Conservation (phyloP, 2,797 vertebrate species). For the Chloroceryle amazona region DNA sequence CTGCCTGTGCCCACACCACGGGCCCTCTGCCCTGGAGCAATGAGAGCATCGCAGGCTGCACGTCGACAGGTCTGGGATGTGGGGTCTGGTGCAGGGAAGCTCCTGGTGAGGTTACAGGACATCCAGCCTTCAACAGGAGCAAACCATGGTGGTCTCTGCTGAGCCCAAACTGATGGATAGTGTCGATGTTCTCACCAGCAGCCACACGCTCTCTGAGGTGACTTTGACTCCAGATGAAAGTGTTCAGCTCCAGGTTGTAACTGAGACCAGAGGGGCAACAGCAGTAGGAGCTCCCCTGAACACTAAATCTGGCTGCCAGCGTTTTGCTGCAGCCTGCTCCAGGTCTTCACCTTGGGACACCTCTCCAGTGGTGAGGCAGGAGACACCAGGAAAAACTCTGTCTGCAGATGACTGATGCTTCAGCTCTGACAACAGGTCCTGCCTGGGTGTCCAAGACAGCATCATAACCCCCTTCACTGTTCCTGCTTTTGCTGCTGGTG, state of each 20-base stretch:
- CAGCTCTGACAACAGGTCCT: background rate
- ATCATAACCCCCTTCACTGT: background rate
- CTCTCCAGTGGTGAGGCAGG: background rate
- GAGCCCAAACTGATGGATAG: background rate
- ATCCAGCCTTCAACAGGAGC: no score
- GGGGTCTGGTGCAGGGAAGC: rapidly evolving
- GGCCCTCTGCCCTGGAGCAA: background rate
- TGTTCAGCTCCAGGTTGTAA: background rate
- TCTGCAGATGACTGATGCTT: background rate
- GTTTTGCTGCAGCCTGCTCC: background rate
- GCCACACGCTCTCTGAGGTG: rapidly evolving
- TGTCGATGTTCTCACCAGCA: background rate
- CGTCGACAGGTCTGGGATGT: background rate
- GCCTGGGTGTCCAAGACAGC: background rate
- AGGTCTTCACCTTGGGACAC: background rate
- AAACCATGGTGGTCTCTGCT: background rate
- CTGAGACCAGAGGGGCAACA: background rate
- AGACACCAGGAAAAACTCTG: background rate
- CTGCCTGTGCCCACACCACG: rapidly evolving
- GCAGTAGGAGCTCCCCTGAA: background rate
- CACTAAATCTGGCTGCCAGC: background rate
- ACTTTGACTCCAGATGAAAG: background rate
- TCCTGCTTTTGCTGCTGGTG: background rate
- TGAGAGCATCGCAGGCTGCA: rapidly evolving
- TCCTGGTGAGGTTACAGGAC: background rate